Base-by-base conservation (phyloP, 2,797 vertebrate species). In the Poecilia wingei region DNA sequence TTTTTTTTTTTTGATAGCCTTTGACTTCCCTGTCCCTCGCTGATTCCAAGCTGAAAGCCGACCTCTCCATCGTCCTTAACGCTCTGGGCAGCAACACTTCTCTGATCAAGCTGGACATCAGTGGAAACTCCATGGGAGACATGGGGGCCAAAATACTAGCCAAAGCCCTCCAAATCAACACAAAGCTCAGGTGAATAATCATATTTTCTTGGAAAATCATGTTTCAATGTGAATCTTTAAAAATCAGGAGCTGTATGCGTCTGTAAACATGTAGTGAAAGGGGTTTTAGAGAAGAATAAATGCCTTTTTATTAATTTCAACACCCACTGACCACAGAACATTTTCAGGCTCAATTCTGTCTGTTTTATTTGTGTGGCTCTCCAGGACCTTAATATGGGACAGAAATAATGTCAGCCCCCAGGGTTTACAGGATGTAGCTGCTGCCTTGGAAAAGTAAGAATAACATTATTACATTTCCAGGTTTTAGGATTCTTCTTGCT, bases 141-240 rank as follows among this genome's bases (percentile, higher is more conserved):
- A 97, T 99, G 96, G 98, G 98, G 1, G 98, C 98, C 2, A 99
- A 98, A 95, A 99, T 99, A 97, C 86, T 99, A 86, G 97, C 98
- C 79, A 99, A 99, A 87, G 98, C 98, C 12, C 94, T 99, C 73
- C 98, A 99, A 95, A 98, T 99, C 94, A 99, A 99, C 95, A 97
- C 97, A 75, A 99, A 99, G 69, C 98, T 99, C 89, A 97, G 98
- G 98, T 98, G 90, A 80, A 82, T 18, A 36, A 14, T 20, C 4
- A 5, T 47, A 12, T 31, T 10, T 41, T 41, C 18, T 68, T 22
- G 3, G 3, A n/a, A 45, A 69, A n/a, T 43, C 2, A 6, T 43
- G 22, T 45, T 69, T 43, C 12, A 12, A 5, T 12, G 66, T 41
- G 31, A 10, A 66, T 16, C 28, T 61, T 33, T 22, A 39, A 66